These are phyloP conservation scores for Osmerus mordax DNA, from an alignment of 2,113 vertebrate species.

Conservation along the genomic window DNA sequence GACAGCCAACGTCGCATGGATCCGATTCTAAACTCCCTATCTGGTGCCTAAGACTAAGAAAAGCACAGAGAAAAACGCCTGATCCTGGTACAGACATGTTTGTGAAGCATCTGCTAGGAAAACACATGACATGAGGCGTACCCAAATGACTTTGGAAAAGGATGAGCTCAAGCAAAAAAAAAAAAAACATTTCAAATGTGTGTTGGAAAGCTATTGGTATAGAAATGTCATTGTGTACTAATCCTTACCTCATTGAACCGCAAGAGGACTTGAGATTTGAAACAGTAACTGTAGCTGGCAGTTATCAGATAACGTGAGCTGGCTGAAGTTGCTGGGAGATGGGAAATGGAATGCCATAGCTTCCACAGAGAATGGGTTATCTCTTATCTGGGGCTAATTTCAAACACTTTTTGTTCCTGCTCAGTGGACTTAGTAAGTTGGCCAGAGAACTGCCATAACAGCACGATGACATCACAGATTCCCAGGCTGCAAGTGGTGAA, in stretches of 20 bases:
- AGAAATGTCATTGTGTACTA: too few species aligned
- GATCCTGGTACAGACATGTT: too few species aligned
- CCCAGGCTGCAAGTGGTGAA: slow-evolving; percentile 2
- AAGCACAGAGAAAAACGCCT: not conserved
- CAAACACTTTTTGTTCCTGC: slow-evolving; percentile 39
- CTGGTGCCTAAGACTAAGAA: not conserved
- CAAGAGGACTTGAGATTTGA: too few species aligned
- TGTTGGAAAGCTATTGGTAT: too few species aligned
- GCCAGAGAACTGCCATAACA: slow-evolving; percentile 35
- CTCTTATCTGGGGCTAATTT: slow-evolving; percentile 40
- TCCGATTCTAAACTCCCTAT: not conserved
- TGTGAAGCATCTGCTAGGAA: too few species aligned
- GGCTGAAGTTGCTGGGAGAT: slow-evolving; percentile 6
- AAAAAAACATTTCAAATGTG: too few species aligned
- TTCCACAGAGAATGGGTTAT: slow-evolving; percentile 25
- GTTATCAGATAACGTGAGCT: not conserved
- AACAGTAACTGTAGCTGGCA: too few species aligned
- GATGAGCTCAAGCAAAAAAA: too few species aligned
- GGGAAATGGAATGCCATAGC: slow-evolving; percentile 8
- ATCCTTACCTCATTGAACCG: too few species aligned
- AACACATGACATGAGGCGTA: too few species aligned
- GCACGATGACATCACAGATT: slow-evolving; percentile 42
- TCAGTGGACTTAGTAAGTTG: slow-evolving; percentile 35
- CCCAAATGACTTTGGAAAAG: too few species aligned
- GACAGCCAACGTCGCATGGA: not conserved